A percentile compares a stretch with the other conserved stretches of the same genome.
These are phyloP conservation scores for Nemurella pictetii DNA, from an alignment of 2,888 invertebrate genomes.

Conservation along the genomic window DNA sequence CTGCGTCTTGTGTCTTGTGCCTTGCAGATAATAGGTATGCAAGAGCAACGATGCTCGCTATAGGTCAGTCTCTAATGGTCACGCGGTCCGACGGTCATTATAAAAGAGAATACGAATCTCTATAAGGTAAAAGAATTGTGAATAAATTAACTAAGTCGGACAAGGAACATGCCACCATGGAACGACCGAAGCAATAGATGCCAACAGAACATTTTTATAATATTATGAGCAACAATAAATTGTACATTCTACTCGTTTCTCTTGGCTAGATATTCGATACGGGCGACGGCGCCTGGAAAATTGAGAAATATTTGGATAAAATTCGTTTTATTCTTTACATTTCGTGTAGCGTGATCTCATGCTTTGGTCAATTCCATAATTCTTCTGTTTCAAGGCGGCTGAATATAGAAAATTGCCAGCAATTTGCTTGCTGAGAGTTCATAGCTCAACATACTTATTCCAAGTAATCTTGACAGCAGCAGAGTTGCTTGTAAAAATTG, in stretches of 20 bases:
- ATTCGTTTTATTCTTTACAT: neutral
- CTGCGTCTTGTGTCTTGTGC: no score
- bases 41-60: neutral
- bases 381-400: no score
- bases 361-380: neutral
- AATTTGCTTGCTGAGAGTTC: no score
- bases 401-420: no score
- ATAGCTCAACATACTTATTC: no score
- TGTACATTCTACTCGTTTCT: neutral
- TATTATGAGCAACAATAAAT: neutral
- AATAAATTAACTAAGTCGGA: slow-evolving; percentile 14
- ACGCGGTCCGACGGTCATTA: neutral
- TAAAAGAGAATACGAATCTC: slow-evolving; percentile 20
- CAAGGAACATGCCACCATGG: slow-evolving; percentile 11
- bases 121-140: slow-evolving; percentile 27
- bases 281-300: neutral
- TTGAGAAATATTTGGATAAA: neutral
- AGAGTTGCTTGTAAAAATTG: no score
- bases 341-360: neutral
- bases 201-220: neutral
- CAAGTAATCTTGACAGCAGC: no score
- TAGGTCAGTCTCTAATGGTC: neutral
- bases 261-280: neutral
- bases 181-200: neutral
- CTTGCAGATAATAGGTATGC: neutral